Percentiles rank a stretch among this genome's conserved stretches.
Conservation (phyloP, 2,888 invertebrate genomes). For the Erebia palarica region DNA sequence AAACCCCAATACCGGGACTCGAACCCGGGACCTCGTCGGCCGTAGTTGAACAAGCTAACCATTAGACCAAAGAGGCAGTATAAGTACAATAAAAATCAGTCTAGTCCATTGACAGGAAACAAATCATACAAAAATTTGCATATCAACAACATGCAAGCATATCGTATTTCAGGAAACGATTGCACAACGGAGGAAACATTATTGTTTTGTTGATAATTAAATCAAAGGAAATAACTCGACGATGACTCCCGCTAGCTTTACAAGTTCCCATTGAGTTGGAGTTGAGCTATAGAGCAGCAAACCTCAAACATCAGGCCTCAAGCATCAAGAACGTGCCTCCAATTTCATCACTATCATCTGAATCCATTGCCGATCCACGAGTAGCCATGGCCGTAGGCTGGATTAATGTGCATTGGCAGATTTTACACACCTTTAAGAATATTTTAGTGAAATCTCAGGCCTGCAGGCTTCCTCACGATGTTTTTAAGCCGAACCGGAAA, state of each 20-base stretch:
- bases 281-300: background rate
- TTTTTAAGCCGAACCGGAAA: no score
- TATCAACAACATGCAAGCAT: conserved; percentile 18
- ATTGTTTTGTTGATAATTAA: conserved; percentile 35
- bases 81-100: background rate
- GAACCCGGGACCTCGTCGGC: no score
- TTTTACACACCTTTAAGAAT: no score
- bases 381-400: no score
- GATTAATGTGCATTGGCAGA: no score
- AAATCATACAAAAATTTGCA: conserved; percentile 7
- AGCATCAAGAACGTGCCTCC: no score
- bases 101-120: background rate
- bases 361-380: no score
- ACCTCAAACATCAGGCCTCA: background rate
- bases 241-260: conserved; percentile 28
- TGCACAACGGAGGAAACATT: conserved; percentile 37
- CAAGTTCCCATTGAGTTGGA: background rate
- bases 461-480: no score
- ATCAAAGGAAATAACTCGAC: conserved; percentile 40
- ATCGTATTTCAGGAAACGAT: conserved; percentile 35
- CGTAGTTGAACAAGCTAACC: no score
- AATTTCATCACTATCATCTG: no score
- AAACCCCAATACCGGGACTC: no score
- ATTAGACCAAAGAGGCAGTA: background rate
- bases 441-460: no score